Conservation (phyloP, 2,113 vertebrate genomes). For the Daphoenositta chrysoptera region DNA sequence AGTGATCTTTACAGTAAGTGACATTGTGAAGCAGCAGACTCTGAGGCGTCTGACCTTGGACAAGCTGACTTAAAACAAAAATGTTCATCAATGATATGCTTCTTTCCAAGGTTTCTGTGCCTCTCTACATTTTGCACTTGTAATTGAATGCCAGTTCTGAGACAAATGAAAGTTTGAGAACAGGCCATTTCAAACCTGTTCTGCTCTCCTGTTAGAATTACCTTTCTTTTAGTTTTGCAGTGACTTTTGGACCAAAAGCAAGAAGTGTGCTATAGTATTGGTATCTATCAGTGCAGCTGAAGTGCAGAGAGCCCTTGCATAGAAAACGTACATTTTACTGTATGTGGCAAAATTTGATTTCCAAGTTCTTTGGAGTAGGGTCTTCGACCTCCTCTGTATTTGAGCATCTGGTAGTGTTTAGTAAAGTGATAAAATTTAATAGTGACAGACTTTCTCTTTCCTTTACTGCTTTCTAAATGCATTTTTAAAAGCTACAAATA, state of each 20-base stretch:
- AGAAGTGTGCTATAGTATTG: neutral
- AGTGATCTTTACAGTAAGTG: slow-evolving; percentile 74
- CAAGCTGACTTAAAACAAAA: slow-evolving; percentile 67
- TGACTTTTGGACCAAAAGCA: neutral
- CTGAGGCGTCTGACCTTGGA: slow-evolving; percentile 77
- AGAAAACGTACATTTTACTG: neutral
- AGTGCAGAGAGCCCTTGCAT: neutral
- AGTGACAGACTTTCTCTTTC: neutral
- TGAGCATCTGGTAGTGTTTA: neutral
- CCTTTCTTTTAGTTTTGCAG: neutral
- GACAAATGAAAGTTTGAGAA: neutral
- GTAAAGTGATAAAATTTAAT: slow-evolving; percentile 1
- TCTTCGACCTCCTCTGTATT: neutral
- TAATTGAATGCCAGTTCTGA: neutral
- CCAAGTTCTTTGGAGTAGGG: neutral
- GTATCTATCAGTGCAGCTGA: neutral
- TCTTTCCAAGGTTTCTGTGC: neutral
- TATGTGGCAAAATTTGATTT: neutral
- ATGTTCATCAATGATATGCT: neutral
- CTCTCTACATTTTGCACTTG: neutral
- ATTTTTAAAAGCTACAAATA: slow-evolving; percentile 40
- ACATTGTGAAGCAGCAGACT: slow-evolving; percentile 74
- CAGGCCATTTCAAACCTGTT: neutral
- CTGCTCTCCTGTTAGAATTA: neutral
- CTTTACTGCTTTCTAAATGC: slow-evolving; percentile 39